A percentile compares a stretch with the other conserved stretches of the same genome.
Conservation (phyloP, 2,888 invertebrate genomes). For the Opisthograptis luteolata region DNA sequence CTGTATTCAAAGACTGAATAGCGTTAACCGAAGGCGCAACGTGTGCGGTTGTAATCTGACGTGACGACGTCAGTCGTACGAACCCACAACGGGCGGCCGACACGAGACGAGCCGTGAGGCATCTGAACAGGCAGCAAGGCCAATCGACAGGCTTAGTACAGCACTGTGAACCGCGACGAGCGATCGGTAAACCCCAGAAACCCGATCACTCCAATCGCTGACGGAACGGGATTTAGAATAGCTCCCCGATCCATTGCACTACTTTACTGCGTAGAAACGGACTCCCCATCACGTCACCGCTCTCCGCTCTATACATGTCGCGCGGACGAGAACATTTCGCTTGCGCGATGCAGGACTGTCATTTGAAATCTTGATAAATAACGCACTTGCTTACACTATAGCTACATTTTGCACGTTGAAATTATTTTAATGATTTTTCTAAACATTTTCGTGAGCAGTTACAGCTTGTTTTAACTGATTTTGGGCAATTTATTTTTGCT, state of each 20-base stretch:
- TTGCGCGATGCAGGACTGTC: conserved; percentile 46
- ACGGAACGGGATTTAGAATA: conserved; percentile 45
- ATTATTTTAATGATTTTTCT: not conserved
- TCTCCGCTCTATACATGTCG: conserved; percentile 23
- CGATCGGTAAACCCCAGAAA: conserved; percentile 30
- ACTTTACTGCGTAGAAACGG: conserved; percentile 67
- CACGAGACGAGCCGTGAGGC: conserved; percentile 5
- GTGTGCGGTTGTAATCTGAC: conserved; percentile 16
- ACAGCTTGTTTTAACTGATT: not conserved
- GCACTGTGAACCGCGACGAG: conserved; percentile 13
- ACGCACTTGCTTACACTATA: not conserved
- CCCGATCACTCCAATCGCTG: conserved; percentile 37
- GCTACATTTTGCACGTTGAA: not conserved
- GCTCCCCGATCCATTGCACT: conserved; percentile 55
- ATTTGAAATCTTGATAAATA: not conserved
- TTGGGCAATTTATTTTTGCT: not conserved
- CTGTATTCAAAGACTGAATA: conserved; percentile 38
- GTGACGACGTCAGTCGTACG: not conserved
- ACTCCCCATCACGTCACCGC: conserved; percentile 42
- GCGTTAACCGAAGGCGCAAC: conserved; percentile 27
- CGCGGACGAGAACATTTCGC: conserved; percentile 33
- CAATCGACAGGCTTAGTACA: conserved; percentile 12
- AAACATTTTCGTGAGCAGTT: not conserved
- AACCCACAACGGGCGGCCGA: conserved; percentile 14
- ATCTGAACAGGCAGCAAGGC: conserved; percentile 10